These are phyloP conservation scores for Lissonota sp. DNA, from an alignment of 2,888 invertebrate species.

Conservation along the genomic window DNA sequence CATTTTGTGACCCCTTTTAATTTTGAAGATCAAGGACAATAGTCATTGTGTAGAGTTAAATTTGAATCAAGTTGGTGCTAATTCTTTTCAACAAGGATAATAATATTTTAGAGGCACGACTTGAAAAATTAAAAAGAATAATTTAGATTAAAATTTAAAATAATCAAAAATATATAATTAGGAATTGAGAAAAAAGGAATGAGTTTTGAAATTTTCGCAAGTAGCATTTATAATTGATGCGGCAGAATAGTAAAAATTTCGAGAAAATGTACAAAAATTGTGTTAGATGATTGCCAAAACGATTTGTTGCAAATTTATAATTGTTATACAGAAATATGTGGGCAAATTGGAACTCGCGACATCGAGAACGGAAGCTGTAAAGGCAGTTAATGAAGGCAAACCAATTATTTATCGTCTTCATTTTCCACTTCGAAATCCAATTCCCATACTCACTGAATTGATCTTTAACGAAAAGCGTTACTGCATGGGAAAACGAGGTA, in stretches of 20 bases:
- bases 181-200: too few relatives aligned
- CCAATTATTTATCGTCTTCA: conserved; percentile 75
- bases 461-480: conserved; percentile 73
- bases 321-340: conserved; percentile 73
- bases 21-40: too few relatives aligned
- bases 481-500: conserved; percentile 76
- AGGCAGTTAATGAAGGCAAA: conserved; percentile 71
- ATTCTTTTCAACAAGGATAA: too few relatives aligned
- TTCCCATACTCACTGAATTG: conserved; percentile 76
- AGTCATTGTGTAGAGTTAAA: too few relatives aligned
- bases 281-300: background rate
- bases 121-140: too few relatives aligned
- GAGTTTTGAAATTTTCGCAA: background rate
- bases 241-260: background rate
- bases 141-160: too few relatives aligned
- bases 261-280: background rate
- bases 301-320: background rate
- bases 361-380: conserved; percentile 73
- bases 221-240: background rate
- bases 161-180: too few relatives aligned
- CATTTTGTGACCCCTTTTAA: too few relatives aligned
- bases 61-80: too few relatives aligned
- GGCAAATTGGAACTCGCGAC: conserved; percentile 77
- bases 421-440: conserved; percentile 77
- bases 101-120: too few relatives aligned